Base-by-base conservation (phyloP, 2,888 invertebrate genomes). In the Imbricaverruca yamaguchii region DNA sequence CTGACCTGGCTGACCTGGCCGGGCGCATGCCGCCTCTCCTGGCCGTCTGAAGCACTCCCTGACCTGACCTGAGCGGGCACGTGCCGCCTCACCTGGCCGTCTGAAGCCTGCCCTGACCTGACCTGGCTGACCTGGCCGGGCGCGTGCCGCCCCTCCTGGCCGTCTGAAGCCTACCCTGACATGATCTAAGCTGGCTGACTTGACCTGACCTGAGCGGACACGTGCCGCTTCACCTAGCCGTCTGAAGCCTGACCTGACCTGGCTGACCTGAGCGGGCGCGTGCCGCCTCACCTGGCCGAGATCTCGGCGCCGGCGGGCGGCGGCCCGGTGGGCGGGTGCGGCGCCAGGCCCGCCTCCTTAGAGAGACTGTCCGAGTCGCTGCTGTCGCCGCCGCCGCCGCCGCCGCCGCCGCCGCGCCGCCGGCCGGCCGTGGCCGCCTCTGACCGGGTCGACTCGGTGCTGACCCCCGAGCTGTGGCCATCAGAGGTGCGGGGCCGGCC, bases 351-450 rank as follows among this genome's bases (percentile, higher is more conserved):
- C 12, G 83, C 13, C 74, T 74, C 74, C 15, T 81, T 23, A 80
- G 84, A 63, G 82, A 84, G 25, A 61, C 84, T 83, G 77, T 84
- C 84, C 6, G 82, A 82, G 80, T 83, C 83, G 57, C 83, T 83
- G 25, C 83, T 83, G 69, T 83, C 83, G 63, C 82, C 83, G n/a
- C n/a, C n/a, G 63, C 13, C 53, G 10, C 9, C 57, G 13, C 57
- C 57, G 23, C 57, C 57, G 12, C 78, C 57, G 57, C 78, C 57
- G 23, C 23, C 55, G 77, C 77, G 53, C 55, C 21, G 18, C 3
- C 55, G 55, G 79, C 57, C 79, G 57, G 57, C 79, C 3, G 15
- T 15, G 79, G 23, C 79, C 23, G 57, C 79, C 57, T 79, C 79
- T 7, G 79, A 79, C 57, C 79, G 79, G 23, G 79, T 79, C 79